Evolutionary conservation across 1,140 invertebrate species (phyloP).

Genomic region (Teleopsis dalmanni): DNA sequence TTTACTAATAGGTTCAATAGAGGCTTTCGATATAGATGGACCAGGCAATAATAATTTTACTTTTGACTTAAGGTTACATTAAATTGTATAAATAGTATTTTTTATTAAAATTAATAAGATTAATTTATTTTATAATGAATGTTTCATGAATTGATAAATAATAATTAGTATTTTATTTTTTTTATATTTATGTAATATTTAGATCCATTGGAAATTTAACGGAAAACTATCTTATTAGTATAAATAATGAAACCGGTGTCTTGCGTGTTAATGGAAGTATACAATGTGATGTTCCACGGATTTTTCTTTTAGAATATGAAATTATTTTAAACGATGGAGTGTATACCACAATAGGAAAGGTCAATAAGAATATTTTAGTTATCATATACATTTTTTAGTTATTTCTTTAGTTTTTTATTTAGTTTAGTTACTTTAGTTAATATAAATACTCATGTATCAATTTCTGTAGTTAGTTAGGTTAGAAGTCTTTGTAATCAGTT

Average conservation of each 20-base stretch:
- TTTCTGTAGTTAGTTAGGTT: too few species aligned
- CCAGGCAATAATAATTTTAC: constrained; percentile 47
- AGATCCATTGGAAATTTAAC: constrained; percentile 6
- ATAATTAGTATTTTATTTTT: too few species aligned
- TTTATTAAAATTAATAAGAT: background rate
- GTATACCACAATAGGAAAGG: constrained; percentile 37
- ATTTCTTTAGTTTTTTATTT: constrained; percentile 1
- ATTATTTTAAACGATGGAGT: constrained; percentile 46
- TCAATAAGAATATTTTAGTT: constrained; percentile 13
- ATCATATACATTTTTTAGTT: background rate
- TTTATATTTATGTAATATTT: too few species aligned
- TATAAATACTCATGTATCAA: too few species aligned
- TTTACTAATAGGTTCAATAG: constrained; percentile 27
- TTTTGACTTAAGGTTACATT: constrained; percentile 27
- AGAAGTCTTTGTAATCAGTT: too few species aligned
- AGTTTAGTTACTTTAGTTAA: too few species aligned
- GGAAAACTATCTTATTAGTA: constrained; percentile 21
- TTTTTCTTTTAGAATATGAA: constrained; percentile 44
- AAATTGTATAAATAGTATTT: background rate
- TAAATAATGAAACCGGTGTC: constrained; percentile 43
- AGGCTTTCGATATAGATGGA: constrained; percentile 51
- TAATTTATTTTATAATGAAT: background rate
- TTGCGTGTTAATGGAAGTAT: constrained; percentile 45
- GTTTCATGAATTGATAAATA: too few species aligned
- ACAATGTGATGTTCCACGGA: constrained; percentile 46